A percentile compares a stretch with the other conserved stretches of the same genome.
Evolutionary conservation across 2,888 invertebrate genomes (phyloP).

Genomic region (Nycteola revayana): DNA sequence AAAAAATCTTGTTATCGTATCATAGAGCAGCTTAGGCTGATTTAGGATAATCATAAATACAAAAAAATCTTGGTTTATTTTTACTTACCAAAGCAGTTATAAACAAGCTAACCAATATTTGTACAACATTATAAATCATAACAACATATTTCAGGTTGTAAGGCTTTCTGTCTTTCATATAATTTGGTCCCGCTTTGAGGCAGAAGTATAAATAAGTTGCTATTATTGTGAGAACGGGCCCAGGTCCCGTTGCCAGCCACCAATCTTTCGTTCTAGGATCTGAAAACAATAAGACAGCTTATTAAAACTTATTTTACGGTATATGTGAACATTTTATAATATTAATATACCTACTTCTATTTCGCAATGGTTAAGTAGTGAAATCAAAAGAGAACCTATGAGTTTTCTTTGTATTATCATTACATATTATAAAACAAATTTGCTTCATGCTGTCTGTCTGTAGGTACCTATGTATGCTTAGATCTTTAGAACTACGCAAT

Average conservation of each 20-base stretch:
- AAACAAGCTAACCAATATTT: conserved; percentile 90
- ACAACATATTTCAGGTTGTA: conserved; percentile 86
- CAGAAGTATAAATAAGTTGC: conserved; percentile 85
- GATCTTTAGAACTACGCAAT: too few species aligned
- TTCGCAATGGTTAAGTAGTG: too few species aligned
- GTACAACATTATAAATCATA: conserved; percentile 90
- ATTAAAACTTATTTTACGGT: too few species aligned
- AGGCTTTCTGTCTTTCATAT: conserved; percentile 86
- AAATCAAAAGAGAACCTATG: too few species aligned
- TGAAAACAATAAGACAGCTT: conserved; percentile 4
- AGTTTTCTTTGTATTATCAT: too few species aligned
- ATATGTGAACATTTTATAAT: too few species aligned
- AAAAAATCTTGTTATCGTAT: neutral
- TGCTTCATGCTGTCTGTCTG: too few species aligned
- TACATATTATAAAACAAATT: too few species aligned
- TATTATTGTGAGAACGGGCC: conserved; percentile 83
- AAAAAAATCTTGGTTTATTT: neutral
- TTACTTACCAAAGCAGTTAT: conserved; percentile 59
- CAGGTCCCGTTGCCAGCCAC: conserved; percentile 86
- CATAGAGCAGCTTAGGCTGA: neutral
- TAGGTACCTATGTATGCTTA: too few species aligned
- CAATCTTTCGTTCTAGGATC: conserved; percentile 82
- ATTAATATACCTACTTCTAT: too few species aligned
- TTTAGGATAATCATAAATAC: neutral
- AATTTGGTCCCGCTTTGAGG: conserved; percentile 85